Conservation (phyloP, 2,888 invertebrate species). For the Stenotaenia linearis region DNA sequence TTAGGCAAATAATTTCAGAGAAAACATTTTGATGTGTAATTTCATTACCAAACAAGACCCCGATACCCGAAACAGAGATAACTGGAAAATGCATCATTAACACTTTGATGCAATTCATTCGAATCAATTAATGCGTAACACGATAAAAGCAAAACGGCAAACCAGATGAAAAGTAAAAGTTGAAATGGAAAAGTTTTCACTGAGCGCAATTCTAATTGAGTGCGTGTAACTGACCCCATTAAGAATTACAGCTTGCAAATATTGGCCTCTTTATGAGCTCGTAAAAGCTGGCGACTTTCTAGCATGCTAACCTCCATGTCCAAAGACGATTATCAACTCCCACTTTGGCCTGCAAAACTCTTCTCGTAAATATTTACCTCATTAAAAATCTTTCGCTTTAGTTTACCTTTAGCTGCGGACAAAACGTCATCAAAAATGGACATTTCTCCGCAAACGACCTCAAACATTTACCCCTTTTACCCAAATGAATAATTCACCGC, state of each 20-base stretch:
- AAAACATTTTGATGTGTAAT: too few species aligned
- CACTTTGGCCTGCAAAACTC: neutral
- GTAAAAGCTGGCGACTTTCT: neutral
- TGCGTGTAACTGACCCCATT: neutral
- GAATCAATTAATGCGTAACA: too few species aligned
- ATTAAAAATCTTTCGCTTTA: neutral
- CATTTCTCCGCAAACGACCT: neutral
- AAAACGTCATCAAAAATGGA: constrained; percentile 1
- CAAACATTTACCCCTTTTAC: constrained; percentile 10
- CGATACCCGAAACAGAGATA: too few species aligned
- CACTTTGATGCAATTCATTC: too few species aligned
- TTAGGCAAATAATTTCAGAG: too few species aligned
- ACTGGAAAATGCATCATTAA: too few species aligned
- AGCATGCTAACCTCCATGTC: neutral
- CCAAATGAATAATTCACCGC: constrained; percentile 9
- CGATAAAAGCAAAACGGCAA: too few species aligned
- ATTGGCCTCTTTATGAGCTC: neutral
- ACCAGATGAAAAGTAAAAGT: neutral
- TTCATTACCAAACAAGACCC: too few species aligned
- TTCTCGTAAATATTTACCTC: neutral
- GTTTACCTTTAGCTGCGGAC: neutral
- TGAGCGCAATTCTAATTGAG: neutral
- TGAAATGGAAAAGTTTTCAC: neutral
- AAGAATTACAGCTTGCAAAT: constrained; percentile 2
- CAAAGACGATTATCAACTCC: neutral